Evolutionary conservation across 1,140 invertebrate species (phyloP).

Genomic region (Zaprionus ghesquierei): DNA sequence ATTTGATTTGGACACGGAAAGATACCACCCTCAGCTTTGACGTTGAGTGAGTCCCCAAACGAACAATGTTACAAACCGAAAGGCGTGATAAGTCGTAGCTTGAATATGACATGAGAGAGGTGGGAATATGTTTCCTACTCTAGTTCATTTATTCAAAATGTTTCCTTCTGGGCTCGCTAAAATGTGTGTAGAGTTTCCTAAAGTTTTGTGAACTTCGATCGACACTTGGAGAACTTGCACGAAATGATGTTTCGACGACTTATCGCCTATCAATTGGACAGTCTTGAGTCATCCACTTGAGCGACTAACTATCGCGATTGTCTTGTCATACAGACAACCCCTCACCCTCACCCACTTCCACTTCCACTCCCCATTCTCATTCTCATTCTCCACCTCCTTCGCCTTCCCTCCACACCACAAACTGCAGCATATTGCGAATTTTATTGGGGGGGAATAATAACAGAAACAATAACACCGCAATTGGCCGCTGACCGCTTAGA

Average conservation of each 20-base stretch:
- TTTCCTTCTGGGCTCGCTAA: too few species aligned
- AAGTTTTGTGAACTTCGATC: background rate
- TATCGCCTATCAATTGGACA: background rate
- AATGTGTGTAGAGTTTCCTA: background rate
- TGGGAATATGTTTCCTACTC: too few species aligned
- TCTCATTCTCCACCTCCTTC: too few species aligned
- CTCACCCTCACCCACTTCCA: background rate
- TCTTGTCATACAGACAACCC: background rate
- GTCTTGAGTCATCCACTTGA: background rate
- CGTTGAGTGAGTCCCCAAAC: too few species aligned
- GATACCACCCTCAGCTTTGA: too few species aligned
- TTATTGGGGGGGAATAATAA: conserved; percentile 34
- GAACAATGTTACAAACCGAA: too few species aligned
- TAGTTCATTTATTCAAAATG: too few species aligned
- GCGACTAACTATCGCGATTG: background rate
- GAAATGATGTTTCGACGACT: background rate
- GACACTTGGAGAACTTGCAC: background rate
- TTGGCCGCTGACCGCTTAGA: conserved; percentile 33
- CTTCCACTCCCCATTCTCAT: background rate
- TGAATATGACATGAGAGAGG: too few species aligned
- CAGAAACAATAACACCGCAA: conserved; percentile 42
- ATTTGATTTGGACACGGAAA: too few species aligned
- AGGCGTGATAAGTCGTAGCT: too few species aligned
- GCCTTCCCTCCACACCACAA: background rate
- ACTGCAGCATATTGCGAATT: conserved; percentile 24